phyloP scores from a whole-genome alignment of 2,113 vertebrate species.

The Myotis davidii region DNA sequence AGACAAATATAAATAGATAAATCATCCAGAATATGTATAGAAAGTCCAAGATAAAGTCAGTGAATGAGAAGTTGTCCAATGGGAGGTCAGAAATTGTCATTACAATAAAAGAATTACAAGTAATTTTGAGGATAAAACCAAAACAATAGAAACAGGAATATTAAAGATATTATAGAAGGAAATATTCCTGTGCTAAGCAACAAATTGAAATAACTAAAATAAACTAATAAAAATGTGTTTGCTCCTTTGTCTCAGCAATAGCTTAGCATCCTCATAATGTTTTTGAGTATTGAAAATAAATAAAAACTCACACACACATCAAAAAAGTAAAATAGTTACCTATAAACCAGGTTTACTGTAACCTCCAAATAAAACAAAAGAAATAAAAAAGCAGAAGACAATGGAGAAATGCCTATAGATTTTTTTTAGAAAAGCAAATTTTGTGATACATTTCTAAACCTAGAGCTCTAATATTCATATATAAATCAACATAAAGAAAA shows the following conservation, averaged over 20 bases:
- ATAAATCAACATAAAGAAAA: background rate
- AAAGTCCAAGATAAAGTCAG: background rate
- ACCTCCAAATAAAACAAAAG: background rate
- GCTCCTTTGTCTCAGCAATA: background rate
- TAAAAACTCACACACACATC: background rate
- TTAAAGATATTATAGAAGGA: background rate
- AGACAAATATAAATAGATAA: background rate
- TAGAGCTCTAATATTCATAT: background rate
- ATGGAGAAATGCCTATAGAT: background rate
- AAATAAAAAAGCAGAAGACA: background rate
- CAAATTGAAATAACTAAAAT: background rate
- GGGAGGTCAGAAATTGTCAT: background rate
- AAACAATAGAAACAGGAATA: background rate
- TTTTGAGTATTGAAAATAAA: slow-evolving; percentile 25
- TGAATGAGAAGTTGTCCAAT: background rate
- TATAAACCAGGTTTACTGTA: background rate
- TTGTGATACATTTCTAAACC: background rate
- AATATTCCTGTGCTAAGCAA: background rate
- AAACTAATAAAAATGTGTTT: background rate
- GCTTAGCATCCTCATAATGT: background rate
- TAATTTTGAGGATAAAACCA: background rate
- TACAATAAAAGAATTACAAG: background rate
- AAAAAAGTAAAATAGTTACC: background rate
- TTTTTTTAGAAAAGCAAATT: background rate
- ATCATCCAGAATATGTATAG: background rate